phyloP scores from a whole-genome alignment of 1,140 invertebrate species.

The Hetaerina americana region DNA sequence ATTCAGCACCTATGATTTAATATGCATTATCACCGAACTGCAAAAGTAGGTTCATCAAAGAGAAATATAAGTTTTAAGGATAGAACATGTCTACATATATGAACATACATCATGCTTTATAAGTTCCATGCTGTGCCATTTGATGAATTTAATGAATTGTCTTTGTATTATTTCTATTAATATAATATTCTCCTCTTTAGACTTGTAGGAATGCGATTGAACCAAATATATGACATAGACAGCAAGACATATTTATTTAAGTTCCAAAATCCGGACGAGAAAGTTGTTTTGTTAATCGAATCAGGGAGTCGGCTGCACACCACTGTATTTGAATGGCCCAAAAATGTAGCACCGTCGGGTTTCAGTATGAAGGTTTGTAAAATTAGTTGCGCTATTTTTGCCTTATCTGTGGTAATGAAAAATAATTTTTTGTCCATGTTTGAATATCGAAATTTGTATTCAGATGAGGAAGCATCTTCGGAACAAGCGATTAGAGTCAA shows the following conservation, averaged over 20 bases:
- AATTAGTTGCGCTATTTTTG: not conserved
- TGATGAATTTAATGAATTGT: conserved; percentile 1
- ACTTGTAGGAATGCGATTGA: conserved; percentile 80
- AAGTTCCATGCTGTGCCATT: conserved; percentile 8
- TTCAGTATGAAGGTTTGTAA: conserved; percentile 90
- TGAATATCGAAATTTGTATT: conserved; percentile 22
- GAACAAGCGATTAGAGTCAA: conserved; percentile 81
- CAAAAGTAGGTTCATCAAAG: conserved; percentile 49
- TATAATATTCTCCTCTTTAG: conserved; percentile 36
- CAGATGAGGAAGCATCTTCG: conserved; percentile 93
- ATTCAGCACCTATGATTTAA: conserved; percentile 83
- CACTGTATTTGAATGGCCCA: conserved; percentile 96
- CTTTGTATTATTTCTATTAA: conserved; percentile 14
- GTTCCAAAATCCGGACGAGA: conserved; percentile 67
- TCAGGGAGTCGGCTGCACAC: conserved; percentile 88
- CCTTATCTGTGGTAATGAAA: not conserved
- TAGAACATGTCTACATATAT: no score
- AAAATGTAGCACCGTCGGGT: conserved; percentile 86
- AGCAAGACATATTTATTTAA: conserved; percentile 92
- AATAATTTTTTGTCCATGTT: conserved; percentile 8
- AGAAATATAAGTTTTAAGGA: not conserved
- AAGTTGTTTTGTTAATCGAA: conserved; percentile 81
- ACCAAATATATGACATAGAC: conserved; percentile 96
- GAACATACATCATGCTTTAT: no score
- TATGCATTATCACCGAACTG: conserved; percentile 70